phyloP scores from a whole-genome alignment of 2,888 invertebrate genomes.

The Halictus quadricinctus region DNA sequence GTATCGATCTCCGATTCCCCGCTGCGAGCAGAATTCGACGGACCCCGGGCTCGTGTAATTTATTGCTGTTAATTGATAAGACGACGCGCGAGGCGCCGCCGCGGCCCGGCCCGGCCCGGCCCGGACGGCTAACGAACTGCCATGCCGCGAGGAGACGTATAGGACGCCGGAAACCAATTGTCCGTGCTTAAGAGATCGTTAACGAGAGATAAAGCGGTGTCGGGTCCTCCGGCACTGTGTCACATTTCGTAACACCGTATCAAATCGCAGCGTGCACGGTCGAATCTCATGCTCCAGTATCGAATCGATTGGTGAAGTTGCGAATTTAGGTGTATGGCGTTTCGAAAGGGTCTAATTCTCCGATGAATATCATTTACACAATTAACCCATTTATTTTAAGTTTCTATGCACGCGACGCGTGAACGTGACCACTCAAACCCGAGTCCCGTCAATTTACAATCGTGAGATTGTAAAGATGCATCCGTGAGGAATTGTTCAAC shows the following conservation, averaged over 20 bases:
- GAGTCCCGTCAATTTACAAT: too few relatives aligned
- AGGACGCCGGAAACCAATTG: neutral
- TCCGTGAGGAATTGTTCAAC: too few relatives aligned
- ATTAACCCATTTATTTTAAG: too few relatives aligned
- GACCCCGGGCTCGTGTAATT: neutral
- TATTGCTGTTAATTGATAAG: conserved; percentile 26
- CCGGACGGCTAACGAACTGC: neutral
- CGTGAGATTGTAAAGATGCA: too few relatives aligned
- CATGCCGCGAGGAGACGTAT: neutral
- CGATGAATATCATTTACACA: too few relatives aligned
- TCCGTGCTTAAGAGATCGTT: neutral
- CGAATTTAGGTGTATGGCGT: neutral
- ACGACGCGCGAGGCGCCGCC: neutral
- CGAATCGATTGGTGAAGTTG: neutral
- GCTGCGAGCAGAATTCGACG: neutral
- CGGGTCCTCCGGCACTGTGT: neutral
- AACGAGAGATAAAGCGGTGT: neutral
- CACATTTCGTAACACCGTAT: neutral
- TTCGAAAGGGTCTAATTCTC: neutral
- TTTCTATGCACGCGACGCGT: too few relatives aligned
- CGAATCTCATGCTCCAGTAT: neutral
- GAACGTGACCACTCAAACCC: too few relatives aligned
- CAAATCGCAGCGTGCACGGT: neutral
- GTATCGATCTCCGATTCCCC: conserved; percentile 17
- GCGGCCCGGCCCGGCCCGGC: neutral